Evolutionary conservation across 2,113 vertebrate genomes (phyloP).

Genomic region (Cyanoramphus novaezelandiae): DNA sequence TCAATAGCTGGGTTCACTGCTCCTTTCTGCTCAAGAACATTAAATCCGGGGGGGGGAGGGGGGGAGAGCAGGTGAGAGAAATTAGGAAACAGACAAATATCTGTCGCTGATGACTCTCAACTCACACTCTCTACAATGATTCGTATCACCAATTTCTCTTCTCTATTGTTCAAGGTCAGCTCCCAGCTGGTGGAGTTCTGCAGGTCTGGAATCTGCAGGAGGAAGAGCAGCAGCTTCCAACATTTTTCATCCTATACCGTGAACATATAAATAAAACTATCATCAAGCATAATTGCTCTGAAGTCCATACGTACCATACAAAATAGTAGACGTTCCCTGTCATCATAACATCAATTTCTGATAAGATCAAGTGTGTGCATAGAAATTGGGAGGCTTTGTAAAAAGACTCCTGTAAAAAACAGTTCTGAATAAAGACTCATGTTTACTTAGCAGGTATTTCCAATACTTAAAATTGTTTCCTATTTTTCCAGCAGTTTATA

Average conservation of each 20-base stretch:
- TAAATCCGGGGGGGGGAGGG: neutral
- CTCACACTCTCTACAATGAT: neutral
- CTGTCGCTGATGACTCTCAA: neutral
- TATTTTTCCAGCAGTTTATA: neutral
- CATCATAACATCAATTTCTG: neutral
- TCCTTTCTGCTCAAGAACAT: neutral
- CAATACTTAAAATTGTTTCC: neutral
- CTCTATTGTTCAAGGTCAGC: neutral
- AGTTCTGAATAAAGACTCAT: neutral
- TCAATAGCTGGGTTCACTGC: neutral
- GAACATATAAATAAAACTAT: neutral
- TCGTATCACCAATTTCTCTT: neutral
- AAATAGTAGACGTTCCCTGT: neutral
- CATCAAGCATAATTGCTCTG: neutral
- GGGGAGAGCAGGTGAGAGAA: no score
- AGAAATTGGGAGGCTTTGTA: neutral
- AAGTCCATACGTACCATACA: neutral
- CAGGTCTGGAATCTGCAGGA: neutral
- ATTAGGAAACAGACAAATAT: neutral
- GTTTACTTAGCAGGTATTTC: neutral
- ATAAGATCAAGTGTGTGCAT: neutral
- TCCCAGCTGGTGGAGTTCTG: neutral
- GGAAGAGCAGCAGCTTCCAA: neutral
- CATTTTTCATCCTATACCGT: neutral
- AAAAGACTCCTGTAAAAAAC: neutral